Percentiles rank a stretch among this genome's conserved stretches.
Conservation (phyloP, 2,113 vertebrate genomes). For the Peromyscus californicus region DNA sequence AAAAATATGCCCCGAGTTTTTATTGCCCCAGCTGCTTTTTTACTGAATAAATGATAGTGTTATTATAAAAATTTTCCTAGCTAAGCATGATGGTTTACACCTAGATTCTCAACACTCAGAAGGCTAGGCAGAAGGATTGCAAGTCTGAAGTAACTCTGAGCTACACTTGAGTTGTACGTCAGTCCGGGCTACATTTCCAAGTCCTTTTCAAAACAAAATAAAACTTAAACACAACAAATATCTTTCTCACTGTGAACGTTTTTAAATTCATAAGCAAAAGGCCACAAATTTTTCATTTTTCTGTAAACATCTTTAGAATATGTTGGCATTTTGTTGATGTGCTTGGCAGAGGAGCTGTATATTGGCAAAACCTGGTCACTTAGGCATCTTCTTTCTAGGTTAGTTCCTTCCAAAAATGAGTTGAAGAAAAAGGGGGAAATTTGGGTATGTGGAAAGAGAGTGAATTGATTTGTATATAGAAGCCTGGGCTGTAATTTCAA, state of each 20-base stretch:
- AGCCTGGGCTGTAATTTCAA: constrained; percentile 41
- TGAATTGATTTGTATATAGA: constrained; percentile 51
- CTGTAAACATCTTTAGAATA: background rate
- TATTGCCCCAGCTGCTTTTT: background rate
- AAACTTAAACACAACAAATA: background rate
- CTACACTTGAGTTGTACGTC: background rate
- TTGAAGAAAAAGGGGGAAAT: background rate
- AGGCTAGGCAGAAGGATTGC: background rate
- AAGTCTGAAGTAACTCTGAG: background rate
- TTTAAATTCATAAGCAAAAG: constrained; percentile 22
- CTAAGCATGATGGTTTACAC: background rate
- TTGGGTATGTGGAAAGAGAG: constrained; percentile 24
- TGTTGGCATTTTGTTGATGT: constrained; percentile 57
- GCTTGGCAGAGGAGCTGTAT: constrained; percentile 60
- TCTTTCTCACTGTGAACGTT: background rate
- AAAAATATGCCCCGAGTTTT: constrained; percentile 8
- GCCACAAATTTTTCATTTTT: background rate
- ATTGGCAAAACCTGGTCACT: constrained; percentile 28
- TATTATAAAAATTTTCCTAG: constrained; percentile 16
- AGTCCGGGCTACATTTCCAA: background rate
- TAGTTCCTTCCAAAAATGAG: constrained; percentile 61
- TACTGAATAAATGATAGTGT: background rate
- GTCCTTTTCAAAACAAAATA: background rate
- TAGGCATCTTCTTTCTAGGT: constrained; percentile 64
- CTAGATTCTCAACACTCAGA: background rate